Conservation (phyloP, 2,888 invertebrate species). For the Dolichopus griseipennis region DNA sequence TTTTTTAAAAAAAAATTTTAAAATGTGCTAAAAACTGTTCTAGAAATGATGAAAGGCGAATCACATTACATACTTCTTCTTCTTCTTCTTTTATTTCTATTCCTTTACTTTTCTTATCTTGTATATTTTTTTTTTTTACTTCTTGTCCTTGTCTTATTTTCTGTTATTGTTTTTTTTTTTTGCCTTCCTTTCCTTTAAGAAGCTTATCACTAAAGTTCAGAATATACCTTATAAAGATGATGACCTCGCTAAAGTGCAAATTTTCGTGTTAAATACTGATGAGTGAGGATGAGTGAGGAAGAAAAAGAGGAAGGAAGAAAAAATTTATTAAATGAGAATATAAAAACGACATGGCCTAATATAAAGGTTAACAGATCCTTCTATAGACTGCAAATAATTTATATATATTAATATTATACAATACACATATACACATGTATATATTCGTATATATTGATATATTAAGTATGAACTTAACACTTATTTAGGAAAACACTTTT, state of each 20-base stretch:
- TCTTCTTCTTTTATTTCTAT: background rate
- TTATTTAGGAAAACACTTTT: too few species aligned
- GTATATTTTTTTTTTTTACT: background rate
- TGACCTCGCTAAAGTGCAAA: constrained; percentile 1
- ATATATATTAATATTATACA: too few species aligned
- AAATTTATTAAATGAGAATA: background rate
- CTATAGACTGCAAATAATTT: too few species aligned
- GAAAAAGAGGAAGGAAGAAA: too few species aligned
- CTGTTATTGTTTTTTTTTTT: too few species aligned
- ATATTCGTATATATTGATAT: too few species aligned
- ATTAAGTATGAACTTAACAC: too few species aligned
- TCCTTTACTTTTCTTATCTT: background rate
- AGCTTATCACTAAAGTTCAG: background rate
- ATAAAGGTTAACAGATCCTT: background rate
- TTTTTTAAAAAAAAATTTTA: too few species aligned
- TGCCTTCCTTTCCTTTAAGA: too few species aligned
- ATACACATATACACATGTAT: too few species aligned
- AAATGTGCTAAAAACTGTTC: background rate
- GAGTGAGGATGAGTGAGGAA: background rate
- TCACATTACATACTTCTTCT: background rate
- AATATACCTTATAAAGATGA: background rate
- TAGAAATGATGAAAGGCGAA: background rate
- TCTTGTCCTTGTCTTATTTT: background rate
- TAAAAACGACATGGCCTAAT: background rate
- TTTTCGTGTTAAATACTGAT: background rate